Percentiles rank a stretch among this genome's conserved stretches.
Conservation (phyloP, 1,140 invertebrate species). For the Aphelinus atriplicis region DNA sequence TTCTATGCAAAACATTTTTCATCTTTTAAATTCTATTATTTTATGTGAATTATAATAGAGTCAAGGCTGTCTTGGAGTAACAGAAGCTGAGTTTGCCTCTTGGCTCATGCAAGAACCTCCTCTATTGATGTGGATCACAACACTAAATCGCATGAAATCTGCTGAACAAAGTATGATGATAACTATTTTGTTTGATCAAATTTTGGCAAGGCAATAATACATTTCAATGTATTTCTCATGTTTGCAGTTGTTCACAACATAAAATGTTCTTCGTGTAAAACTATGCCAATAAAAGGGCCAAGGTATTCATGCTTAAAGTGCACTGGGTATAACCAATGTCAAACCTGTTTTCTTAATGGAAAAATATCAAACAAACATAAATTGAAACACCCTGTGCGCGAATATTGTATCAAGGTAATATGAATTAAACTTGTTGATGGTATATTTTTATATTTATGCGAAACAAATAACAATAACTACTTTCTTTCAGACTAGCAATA, state of each 20-base stretch:
- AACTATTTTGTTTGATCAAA: conserved; percentile 18
- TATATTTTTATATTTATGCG: conserved; percentile 14
- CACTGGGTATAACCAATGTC: conserved; percentile 82
- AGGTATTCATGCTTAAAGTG: conserved; percentile 80
- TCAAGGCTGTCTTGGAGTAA: conserved; percentile 66
- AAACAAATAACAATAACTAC: conserved; percentile 36
- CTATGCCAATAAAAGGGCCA: conserved; percentile 67
- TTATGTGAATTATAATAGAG: conserved; percentile 47
- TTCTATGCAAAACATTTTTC: too few species aligned
- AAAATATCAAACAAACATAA: conserved; percentile 77
- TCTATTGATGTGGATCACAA: conserved; percentile 70
- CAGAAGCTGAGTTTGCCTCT: conserved; percentile 67
- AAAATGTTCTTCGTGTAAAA: conserved; percentile 69
- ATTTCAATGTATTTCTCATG: too few species aligned
- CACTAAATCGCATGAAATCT: conserved; percentile 68
- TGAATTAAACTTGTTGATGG: conserved; percentile 25
- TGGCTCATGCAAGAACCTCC: conserved; percentile 73
- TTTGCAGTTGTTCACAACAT: conserved; percentile 68
- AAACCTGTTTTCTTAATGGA: conserved; percentile 83
- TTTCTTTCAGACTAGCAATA: conserved; percentile 62
- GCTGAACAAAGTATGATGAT: conserved; percentile 65
- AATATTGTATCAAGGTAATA: conserved; percentile 75
- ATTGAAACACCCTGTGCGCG: conserved; percentile 79
- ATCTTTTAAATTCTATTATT: not conserved
- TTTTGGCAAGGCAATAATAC: not conserved